Base-by-base conservation (phyloP, 2,113 vertebrate species). In the Rana temporaria region DNA sequence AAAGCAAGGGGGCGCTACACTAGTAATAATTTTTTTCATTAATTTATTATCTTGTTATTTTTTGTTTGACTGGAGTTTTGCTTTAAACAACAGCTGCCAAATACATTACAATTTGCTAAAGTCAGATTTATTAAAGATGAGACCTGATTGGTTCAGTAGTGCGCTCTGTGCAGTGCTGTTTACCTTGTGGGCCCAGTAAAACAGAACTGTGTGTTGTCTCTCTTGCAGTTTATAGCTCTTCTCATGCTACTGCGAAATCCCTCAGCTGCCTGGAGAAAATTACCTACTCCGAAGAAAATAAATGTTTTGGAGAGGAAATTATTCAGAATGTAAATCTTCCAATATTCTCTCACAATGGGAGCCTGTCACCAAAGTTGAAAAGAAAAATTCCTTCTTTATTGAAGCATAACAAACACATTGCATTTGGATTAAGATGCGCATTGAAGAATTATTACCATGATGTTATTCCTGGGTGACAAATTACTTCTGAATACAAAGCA, bases 241-340 rank as follows among this genome's bases (percentile, higher is more conserved):
- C 42, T 62, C 56, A 62, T 62, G 72, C 72, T 62, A 62, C 38
- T 48, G 42, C 2, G 9, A 75, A 75, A 75, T 75, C 72, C 57
- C 57, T 75, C 8, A n/a, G 72, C 72, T 62, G 56, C 59, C 30
- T 30, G 60, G 56, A 75, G 72, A 62, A 75, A 60, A 75, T 75
- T 75, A 75, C 60, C 72, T 62, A 32, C 72, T 75, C 56, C 34
- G 72, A 75, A 75, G 60, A 75, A 75, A 75, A 75, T 75, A 75
- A 75, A 75, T 75, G 72, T 75, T 75, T 75, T 60, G 56, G 56
- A 75, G 30, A 75, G 72, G 60, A 75, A 75, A 75, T 75, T 75
- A 75, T 75, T 75, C 72, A 62, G 38, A 62, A 75, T 75, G 72
- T 75, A 75, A 75, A 75, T 75, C 72, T 75, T 59, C 72, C 72